These are phyloP conservation scores for Chaenogobius annularis DNA, from an alignment of 2,113 vertebrate species.

Conservation along the genomic window DNA sequence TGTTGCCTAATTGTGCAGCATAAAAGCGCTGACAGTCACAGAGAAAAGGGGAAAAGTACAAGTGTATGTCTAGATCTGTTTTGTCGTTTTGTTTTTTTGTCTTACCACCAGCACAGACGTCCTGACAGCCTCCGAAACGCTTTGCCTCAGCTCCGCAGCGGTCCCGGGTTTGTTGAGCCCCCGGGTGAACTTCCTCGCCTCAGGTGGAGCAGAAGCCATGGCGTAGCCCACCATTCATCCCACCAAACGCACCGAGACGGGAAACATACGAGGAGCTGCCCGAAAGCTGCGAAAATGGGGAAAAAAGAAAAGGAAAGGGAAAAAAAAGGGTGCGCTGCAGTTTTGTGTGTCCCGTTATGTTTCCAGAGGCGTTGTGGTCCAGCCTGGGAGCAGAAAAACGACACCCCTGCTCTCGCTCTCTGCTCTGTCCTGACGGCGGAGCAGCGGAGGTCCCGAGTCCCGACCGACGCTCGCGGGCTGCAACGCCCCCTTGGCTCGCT, in stretches of 20 bases:
- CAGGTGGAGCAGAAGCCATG: constrained; percentile 78
- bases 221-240: constrained; percentile 25
- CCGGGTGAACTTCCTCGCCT: constrained; percentile 92
- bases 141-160: constrained; percentile 91
- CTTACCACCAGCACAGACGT: constrained; percentile 88
- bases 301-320: too few species aligned
- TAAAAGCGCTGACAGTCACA: not conserved
- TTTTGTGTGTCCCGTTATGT: constrained; percentile 20
- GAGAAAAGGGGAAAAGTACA: not conserved
- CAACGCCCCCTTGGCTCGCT: constrained; percentile 33
- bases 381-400: not conserved
- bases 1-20: not conserved
- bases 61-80: not conserved
- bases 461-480: constrained; percentile 8
- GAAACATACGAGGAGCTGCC: not conserved
- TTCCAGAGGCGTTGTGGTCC: not conserved
- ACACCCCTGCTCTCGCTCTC: constrained; percentile 13
- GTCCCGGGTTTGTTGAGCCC: constrained; percentile 92
- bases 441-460: constrained; percentile 20
- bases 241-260: constrained; percentile 1
- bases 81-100: not conserved
- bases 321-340: not conserved
- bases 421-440: constrained; percentile 20
- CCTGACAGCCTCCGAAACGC: constrained; percentile 91
- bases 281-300: constrained; percentile 28